These are phyloP conservation scores for Chrysomela aeneicollis DNA, from an alignment of 2,888 invertebrate genomes.

Conservation along the genomic window DNA sequence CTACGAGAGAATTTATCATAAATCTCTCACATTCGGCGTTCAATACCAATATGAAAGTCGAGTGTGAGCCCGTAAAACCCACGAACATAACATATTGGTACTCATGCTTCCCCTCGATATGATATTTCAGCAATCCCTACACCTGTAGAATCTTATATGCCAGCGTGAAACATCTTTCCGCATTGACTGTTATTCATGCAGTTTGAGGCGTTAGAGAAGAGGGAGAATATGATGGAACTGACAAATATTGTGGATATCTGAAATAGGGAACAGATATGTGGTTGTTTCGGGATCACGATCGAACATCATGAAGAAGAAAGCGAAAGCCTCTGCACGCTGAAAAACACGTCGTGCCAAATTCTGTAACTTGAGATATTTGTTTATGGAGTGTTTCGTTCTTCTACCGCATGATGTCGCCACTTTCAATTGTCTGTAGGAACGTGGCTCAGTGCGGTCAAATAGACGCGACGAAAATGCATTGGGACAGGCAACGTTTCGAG, in stretches of 20 bases:
- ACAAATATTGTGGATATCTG: background rate
- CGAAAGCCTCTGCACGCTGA: too few species aligned
- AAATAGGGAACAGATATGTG: background rate
- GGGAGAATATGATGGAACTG: background rate
- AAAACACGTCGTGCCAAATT: too few species aligned
- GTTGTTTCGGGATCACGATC: background rate
- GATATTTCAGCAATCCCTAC: conserved; percentile 59
- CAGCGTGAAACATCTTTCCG: conserved; percentile 42
- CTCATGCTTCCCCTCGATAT: conserved; percentile 58
- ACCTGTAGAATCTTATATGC: conserved; percentile 57
- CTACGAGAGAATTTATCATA: conserved; percentile 42
- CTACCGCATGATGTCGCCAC: too few species aligned
- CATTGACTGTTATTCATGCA: conserved; percentile 10
- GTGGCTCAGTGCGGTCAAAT: too few species aligned
- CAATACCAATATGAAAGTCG: conserved; percentile 57
- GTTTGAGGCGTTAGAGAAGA: background rate
- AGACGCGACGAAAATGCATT: too few species aligned
- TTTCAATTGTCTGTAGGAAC: too few species aligned
- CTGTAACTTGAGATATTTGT: too few species aligned
- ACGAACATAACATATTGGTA: conserved; percentile 56
- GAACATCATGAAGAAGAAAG: background rate
- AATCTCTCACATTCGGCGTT: conserved; percentile 50
- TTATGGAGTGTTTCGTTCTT: too few species aligned
- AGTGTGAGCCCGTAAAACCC: conserved; percentile 57
- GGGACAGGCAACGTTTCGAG: too few species aligned